Percentiles rank a stretch among this genome's conserved stretches.
Conservation (phyloP, 2,797 vertebrate genomes). For the Hozukius guyotensis region DNA sequence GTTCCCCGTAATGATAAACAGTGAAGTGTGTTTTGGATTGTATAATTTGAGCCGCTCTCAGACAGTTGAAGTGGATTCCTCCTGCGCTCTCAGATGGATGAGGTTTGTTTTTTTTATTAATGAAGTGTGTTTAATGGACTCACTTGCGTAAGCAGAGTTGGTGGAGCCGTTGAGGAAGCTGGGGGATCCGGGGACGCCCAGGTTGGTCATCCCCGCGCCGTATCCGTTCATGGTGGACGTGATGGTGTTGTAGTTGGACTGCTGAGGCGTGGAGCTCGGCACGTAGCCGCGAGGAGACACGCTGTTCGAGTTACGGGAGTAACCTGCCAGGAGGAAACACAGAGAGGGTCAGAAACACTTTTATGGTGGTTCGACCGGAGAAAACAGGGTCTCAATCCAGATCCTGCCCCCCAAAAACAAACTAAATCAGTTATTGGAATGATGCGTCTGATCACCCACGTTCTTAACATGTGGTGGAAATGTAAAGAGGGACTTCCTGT, state of each 20-base stretch:
- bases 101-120: background rate
- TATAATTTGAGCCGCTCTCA: background rate
- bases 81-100: background rate
- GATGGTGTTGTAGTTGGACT: slow-evolving; percentile 90
- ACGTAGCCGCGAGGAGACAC: slow-evolving; percentile 90
- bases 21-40: background rate
- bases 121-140: slow-evolving; percentile 67
- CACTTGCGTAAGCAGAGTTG: slow-evolving; percentile 96
- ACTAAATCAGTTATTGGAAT: no score
- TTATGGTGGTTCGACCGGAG: background rate
- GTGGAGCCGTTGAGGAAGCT: slow-evolving; percentile 95
- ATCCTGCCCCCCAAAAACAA: background rate
- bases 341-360: background rate
- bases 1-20: background rate
- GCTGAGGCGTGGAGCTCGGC: slow-evolving; percentile 93
- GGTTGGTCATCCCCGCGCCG: slow-evolving; percentile 88
- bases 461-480: no score
- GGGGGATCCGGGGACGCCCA: slow-evolving; percentile 92
- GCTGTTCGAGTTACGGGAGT: slow-evolving; percentile 91
- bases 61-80: background rate
- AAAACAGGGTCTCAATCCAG: background rate
- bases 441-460: no score
- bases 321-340: slow-evolving; percentile 78
- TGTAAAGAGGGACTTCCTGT: no score
- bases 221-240: slow-evolving; percentile 92